Percentiles rank a stretch among this genome's conserved stretches.
Evolutionary conservation across 2,888 invertebrate genomes (phyloP).

Genomic region (Andrena chrysosceles): DNA sequence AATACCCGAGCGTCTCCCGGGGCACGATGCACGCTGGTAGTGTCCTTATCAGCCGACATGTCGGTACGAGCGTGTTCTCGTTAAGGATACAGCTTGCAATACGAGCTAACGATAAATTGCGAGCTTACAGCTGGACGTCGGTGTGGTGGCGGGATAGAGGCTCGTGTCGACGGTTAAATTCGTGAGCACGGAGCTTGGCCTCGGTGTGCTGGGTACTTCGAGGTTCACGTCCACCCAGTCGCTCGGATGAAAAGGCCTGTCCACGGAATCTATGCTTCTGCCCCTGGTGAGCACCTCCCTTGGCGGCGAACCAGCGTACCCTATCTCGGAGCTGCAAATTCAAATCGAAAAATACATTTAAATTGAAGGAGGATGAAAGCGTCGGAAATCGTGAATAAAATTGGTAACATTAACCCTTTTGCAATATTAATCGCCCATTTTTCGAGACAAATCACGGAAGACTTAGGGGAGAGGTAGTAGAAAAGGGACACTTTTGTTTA

Average conservation of each 20-base stretch:
- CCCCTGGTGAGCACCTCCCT: conserved; percentile 79
- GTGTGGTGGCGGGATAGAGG: conserved; percentile 71
- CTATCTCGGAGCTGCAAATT: conserved; percentile 81
- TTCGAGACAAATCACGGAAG: too few species aligned
- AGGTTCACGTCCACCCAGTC: conserved; percentile 87
- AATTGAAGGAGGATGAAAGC: too few species aligned
- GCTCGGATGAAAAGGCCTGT: conserved; percentile 84
- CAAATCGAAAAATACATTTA: conserved; percentile 9
- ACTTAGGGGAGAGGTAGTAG: too few species aligned
- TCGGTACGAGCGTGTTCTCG: conserved; percentile 53
- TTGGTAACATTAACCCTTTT: too few species aligned
- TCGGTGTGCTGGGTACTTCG: conserved; percentile 85
- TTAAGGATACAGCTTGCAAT: conserved; percentile 59
- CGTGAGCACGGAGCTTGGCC: conserved; percentile 75
- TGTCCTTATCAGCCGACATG: conserved; percentile 53
- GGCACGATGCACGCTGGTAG: neutral
- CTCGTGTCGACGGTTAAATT: conserved; percentile 76
- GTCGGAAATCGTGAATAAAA: too few species aligned
- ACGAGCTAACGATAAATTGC: conserved; percentile 64
- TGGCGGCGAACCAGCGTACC: conserved; percentile 82
- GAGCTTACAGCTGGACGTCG: conserved; percentile 73
- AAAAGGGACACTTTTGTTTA: too few species aligned
- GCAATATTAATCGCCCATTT: too few species aligned
- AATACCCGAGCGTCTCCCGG: conserved; percentile 7
- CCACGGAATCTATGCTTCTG: conserved; percentile 83